phyloP scores from a whole-genome alignment of 2,888 invertebrate species.

The Arenicola marina region DNA sequence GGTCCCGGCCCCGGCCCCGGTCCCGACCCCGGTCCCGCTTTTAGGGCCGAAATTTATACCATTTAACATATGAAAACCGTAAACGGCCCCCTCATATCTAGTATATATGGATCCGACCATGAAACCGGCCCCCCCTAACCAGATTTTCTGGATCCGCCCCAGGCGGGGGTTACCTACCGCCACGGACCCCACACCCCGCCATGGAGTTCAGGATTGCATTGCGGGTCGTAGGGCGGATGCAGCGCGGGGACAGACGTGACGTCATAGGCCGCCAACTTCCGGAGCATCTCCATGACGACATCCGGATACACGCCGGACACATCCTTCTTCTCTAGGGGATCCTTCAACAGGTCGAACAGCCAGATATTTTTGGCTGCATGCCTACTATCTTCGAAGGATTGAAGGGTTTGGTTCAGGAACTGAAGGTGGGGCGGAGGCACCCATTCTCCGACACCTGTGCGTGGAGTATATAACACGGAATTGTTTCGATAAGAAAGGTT shows the following conservation, averaged over 20 bases:
- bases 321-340: conserved; percentile 48
- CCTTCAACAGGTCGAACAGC: conserved; percentile 50
- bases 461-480: neutral
- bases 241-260: conserved; percentile 45
- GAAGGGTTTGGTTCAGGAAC: neutral
- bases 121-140: no score
- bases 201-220: conserved; percentile 41
- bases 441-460: conserved; percentile 43
- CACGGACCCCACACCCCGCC: conserved; percentile 56
- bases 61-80: no score
- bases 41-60: no score
- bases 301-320: conserved; percentile 37
- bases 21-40: no score
- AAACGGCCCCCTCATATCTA: no score
- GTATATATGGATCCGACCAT: no score
- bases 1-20: no score
- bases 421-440: conserved; percentile 39
- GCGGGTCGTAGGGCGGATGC: conserved; percentile 43
- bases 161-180: no score
- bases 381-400: neutral
- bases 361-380: conserved; percentile 43
- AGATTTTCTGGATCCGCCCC: no score
- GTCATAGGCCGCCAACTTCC: conserved; percentile 40
- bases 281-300: conserved; percentile 40
- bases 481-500: no score